Evolutionary conservation across 2,888 invertebrate species (phyloP).

Genomic region (Spialia ferax): DNA sequence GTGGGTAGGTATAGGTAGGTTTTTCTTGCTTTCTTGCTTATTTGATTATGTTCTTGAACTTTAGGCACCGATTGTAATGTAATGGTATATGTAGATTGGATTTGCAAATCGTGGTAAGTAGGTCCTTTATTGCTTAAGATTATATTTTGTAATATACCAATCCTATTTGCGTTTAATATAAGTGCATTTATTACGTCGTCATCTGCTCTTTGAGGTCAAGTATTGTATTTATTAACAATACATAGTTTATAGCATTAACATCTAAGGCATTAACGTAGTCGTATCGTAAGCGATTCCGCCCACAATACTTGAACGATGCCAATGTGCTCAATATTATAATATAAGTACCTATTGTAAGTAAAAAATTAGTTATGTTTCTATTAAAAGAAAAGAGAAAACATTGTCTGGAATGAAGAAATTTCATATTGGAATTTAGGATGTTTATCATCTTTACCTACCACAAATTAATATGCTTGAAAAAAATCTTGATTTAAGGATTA

Average conservation of each 20-base stretch:
- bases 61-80: constrained; percentile 2
- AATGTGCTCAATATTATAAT: not conserved
- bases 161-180: too few species aligned
- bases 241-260: not conserved
- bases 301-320: not conserved
- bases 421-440: not conserved
- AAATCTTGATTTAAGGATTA: too few species aligned
- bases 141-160: not conserved
- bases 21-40: not conserved
- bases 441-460: too few species aligned
- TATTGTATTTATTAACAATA: not conserved
- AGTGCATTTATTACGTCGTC: not conserved
- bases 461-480: too few species aligned
- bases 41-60: constrained; percentile 8
- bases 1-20: too few species aligned
- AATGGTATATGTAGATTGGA: not conserved
- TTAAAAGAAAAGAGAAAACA: too few species aligned
- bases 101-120: not conserved
- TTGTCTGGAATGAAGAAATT: too few species aligned
- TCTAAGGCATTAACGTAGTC: too few species aligned
- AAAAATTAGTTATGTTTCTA: not conserved
- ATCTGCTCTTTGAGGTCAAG: not conserved
- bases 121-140: not conserved
- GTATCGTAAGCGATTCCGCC: not conserved
- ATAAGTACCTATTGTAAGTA: not conserved